phyloP scores from a whole-genome alignment of 2,113 vertebrate species.

The Sebastes schlegelii region DNA sequence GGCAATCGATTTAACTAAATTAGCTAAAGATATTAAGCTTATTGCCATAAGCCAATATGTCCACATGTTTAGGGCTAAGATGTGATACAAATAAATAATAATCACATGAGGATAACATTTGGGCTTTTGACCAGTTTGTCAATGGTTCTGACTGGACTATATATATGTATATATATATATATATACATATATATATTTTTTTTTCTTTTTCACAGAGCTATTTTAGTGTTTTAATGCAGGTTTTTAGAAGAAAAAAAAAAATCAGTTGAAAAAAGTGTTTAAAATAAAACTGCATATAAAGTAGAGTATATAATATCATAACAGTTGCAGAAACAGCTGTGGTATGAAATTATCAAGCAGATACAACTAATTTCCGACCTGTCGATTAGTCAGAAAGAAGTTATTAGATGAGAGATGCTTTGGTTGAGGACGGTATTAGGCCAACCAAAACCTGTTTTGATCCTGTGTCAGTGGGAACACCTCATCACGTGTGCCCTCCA shows the following conservation, averaged over 20 bases:
- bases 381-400: neutral
- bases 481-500: conserved; percentile 4
- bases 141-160: no score
- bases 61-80: neutral
- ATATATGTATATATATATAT: no score
- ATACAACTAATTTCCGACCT: neutral
- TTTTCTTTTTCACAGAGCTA: neutral
- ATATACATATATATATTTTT: no score
- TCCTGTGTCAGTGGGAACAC: neutral
- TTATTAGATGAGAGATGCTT: neutral
- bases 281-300: neutral
- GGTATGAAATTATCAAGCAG: neutral
- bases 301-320: no score
- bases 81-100: neutral
- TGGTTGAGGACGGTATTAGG: neutral
- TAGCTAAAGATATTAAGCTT: neutral
- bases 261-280: neutral
- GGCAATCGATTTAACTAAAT: neutral
- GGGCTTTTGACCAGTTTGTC: no score
- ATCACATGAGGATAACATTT: neutral
- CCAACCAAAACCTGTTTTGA: neutral
- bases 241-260: neutral
- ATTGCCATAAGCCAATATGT: neutral
- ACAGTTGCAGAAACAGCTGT: neutral
- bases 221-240: neutral